Evolutionary conservation across 2,113 vertebrate genomes (phyloP).

Genomic region (Emydura subglobosa): DNA sequence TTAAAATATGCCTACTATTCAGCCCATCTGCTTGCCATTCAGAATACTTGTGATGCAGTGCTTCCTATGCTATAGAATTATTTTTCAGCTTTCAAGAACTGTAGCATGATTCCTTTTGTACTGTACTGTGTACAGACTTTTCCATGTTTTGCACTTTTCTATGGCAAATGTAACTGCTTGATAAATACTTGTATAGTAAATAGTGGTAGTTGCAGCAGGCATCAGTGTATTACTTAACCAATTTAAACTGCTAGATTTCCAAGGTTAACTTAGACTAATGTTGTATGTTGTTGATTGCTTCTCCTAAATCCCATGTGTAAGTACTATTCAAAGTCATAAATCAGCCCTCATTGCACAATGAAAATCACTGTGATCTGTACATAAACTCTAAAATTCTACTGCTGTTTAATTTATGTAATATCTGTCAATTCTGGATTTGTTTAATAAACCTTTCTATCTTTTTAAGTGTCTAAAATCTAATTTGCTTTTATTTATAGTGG

Average conservation of each 20-base stretch:
- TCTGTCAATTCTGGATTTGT: conserved; percentile 63
- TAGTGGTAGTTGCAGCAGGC: conserved; percentile 34
- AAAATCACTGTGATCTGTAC: conserved; percentile 83
- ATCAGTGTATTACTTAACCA: conserved; percentile 4
- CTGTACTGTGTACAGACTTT: conserved; percentile 65
- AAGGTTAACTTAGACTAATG: conserved; percentile 9
- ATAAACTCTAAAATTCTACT: conserved; percentile 72
- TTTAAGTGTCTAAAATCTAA: conserved; percentile 35
- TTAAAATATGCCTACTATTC: conserved; percentile 18
- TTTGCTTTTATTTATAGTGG: conserved; percentile 2
- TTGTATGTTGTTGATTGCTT: conserved; percentile 61
- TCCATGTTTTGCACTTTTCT: conserved; percentile 66
- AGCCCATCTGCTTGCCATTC: conserved; percentile 64
- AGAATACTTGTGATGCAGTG: conserved; percentile 56
- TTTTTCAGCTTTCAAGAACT: conserved; percentile 73
- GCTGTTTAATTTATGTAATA: conserved; percentile 77
- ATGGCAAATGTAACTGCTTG: conserved; percentile 66
- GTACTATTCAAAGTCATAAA: conserved; percentile 65
- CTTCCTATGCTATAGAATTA: conserved; percentile 64
- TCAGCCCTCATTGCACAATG: conserved; percentile 77
- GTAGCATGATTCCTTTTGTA: conserved; percentile 64
- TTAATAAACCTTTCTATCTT: conserved; percentile 79
- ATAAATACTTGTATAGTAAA: conserved; percentile 46
- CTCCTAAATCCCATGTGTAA: conserved; percentile 44
- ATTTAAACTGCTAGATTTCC: conserved; percentile 5